A percentile compares a stretch with the other conserved stretches of the same genome.
Conservation (phyloP, 2,797 vertebrate genomes). For the Glossophaga mutica region DNA sequence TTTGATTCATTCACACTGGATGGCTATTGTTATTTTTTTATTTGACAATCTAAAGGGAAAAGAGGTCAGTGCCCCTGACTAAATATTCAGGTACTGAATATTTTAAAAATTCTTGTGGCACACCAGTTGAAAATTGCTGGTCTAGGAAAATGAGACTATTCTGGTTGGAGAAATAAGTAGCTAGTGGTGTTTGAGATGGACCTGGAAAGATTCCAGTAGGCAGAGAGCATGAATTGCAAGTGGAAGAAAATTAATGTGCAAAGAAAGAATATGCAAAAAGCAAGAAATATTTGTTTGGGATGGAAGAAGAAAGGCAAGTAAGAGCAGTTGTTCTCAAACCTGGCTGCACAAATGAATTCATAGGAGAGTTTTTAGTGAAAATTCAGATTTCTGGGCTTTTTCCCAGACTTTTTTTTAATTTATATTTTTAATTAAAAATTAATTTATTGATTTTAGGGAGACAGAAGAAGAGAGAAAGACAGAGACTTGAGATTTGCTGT, state of each 20-base stretch:
- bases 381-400: background rate
- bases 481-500: background rate
- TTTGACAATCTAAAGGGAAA: background rate
- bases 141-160: background rate
- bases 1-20: background rate
- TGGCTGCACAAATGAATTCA: background rate
- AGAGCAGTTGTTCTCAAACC: background rate
- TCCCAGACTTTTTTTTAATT: background rate
- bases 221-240: background rate
- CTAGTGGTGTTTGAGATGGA: background rate
- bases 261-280: background rate
- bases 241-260: background rate
- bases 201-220: background rate
- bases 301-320: background rate
- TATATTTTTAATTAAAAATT: background rate
- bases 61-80: background rate
- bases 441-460: background rate
- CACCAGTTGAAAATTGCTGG: background rate
- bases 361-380: constrained; percentile 32
- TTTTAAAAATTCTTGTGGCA: background rate
- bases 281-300: background rate
- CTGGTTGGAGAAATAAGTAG: background rate
- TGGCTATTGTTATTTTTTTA: background rate
- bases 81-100: background rate
- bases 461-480: background rate